These are phyloP conservation scores for Coregonus clupeaformis DNA, from an alignment of 2,113 vertebrate species.

Conservation along the genomic window DNA sequence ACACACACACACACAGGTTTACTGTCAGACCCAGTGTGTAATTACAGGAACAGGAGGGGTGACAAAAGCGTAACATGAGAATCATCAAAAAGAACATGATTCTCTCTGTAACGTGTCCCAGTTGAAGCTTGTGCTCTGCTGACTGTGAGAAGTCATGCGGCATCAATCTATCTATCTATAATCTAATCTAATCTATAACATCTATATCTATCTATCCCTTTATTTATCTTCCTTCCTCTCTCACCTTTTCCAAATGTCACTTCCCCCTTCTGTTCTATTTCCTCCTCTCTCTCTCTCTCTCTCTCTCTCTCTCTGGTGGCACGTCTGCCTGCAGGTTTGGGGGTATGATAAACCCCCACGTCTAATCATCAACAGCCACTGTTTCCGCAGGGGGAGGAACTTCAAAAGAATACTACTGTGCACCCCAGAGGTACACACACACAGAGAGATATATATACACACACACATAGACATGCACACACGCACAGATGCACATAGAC, in stretches of 20 bases:
- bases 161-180: too few relatives aligned
- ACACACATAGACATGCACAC: conserved; percentile 28
- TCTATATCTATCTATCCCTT: too few relatives aligned
- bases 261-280: background rate
- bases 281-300: background rate
- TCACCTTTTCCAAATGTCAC: background rate
- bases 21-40: background rate
- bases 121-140: too few relatives aligned
- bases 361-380: conserved; percentile 67
- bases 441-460: conserved; percentile 17
- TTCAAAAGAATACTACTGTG: conserved; percentile 61
- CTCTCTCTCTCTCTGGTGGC: conserved; percentile 13
- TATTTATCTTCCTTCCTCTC: background rate
- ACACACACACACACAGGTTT: background rate
- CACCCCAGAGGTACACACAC: conserved; percentile 55
- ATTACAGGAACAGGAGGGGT: background rate
- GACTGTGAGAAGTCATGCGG: too few relatives aligned
- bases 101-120: background rate
- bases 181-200: too few relatives aligned
- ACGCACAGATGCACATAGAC: background rate
- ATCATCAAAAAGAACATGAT: background rate
- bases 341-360: conserved; percentile 63
- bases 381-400: conserved; percentile 61
- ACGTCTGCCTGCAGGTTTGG: conserved; percentile 55
- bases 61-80: background rate